Base-by-base conservation (phyloP, 1,140 invertebrate species). In the Heliconius congener region DNA sequence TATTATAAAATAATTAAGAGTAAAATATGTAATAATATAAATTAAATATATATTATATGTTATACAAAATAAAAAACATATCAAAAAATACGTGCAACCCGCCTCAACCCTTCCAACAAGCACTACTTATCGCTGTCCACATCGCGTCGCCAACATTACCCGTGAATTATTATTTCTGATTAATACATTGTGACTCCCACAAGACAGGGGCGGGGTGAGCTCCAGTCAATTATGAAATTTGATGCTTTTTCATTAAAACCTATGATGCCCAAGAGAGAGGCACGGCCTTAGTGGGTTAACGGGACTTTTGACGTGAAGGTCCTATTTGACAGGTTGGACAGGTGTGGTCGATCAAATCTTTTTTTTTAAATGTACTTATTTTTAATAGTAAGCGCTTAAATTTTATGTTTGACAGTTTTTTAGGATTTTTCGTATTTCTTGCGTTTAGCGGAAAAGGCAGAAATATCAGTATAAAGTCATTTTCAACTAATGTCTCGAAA, bases 101-200 rank as follows among this genome's bases (percentile, higher is more conserved):
- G 80, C 18, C 77, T 27, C 73, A 81, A 93, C 92, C 92, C 92
- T 93, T 93, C 86, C 87, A 84, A 87, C 84, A 55, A 74, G 39
- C 81, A 76, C 73, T 90, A 79, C 39, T 87, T 90, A 92, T 92
- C 57, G 78, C 82, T 81, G 81, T 85, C 82, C 83, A 82, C 84
- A 82, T 84, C 84, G 77, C 77, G 82, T 82, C 82, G 81, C 30
- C 73, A 81, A 87, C 93, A 91, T 94, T 93, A 92, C 90, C 89
- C 82, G 89, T 94, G 91, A 94, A 93, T 93, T 94, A 94, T 94
- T 94, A 94, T 94, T 94, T 93, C 90, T 94, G 93, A 94, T 94
- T 94, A 94, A 93, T 93, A 93, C 93, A 94, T 92, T 93, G 88
- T 88, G 79, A 70, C 85, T 87, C 91, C 89, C 88, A 19, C 37